phyloP scores from a whole-genome alignment of 1,140 invertebrate species.

The Drosophila setifemur region DNA sequence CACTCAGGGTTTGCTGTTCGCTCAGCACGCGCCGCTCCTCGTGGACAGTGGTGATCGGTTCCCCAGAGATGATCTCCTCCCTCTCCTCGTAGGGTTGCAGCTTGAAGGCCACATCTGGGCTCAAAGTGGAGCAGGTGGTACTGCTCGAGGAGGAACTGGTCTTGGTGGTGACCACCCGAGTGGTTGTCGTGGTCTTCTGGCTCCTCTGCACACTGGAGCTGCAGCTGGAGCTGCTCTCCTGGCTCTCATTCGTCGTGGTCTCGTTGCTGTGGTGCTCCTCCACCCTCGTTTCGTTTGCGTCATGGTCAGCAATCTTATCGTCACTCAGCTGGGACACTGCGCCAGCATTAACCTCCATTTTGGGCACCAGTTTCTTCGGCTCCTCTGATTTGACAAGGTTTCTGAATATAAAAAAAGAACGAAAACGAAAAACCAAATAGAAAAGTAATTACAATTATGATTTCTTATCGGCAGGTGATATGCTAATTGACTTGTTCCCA shows the following conservation, averaged over 20 bases:
- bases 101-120: constrained; percentile 58
- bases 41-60: constrained; percentile 45
- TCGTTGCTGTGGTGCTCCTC: constrained; percentile 2
- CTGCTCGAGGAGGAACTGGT: constrained; percentile 38
- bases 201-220: constrained; percentile 30
- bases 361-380: constrained; percentile 54
- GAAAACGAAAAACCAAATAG: constrained; percentile 1
- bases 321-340: constrained; percentile 18
- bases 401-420: constrained; percentile 33
- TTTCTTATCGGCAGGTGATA: constrained; percentile 51
- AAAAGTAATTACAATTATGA: constrained; percentile 61
- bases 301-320: constrained; percentile 66
- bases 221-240: constrained; percentile 27
- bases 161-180: constrained; percentile 56
- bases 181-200: constrained; percentile 57
- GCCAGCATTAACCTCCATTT: constrained; percentile 54
- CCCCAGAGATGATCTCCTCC: constrained; percentile 3
- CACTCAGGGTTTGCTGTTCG: constrained; percentile 68
- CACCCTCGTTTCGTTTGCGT: constrained; percentile 25
- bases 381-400: constrained; percentile 68
- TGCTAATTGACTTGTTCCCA: constrained; percentile 51
- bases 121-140: constrained; percentile 6
- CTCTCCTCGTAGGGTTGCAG: constrained; percentile 65
- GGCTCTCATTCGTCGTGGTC: constrained; percentile 26
- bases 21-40: constrained; percentile 70